Percentiles rank a stretch among this genome's conserved stretches.
Conservation (phyloP, 2,113 vertebrate species). For the Callospermophilus lateralis region DNA sequence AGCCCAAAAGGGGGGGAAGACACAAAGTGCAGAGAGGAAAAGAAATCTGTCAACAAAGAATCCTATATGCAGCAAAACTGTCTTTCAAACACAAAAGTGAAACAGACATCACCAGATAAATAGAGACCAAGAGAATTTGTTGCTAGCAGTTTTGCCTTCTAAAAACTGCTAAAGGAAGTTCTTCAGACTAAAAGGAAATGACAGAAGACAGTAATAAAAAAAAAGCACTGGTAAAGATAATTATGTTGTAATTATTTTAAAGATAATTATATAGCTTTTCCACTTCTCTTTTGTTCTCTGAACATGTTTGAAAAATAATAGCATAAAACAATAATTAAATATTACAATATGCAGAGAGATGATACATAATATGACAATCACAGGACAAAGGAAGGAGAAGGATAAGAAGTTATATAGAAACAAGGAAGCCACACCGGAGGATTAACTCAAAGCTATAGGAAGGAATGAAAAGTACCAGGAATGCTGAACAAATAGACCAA, state of each 20-base stretch:
- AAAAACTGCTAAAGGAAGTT: not conserved
- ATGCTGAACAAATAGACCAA: not conserved
- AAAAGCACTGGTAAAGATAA: not conserved
- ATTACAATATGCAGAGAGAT: not conserved
- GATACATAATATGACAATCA: not conserved
- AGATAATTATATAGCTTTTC: not conserved
- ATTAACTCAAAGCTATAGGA: not conserved
- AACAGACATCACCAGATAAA: not conserved
- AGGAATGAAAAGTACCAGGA: not conserved
- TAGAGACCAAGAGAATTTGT: not conserved
- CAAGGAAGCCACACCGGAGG: not conserved
- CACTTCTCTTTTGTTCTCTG: not conserved
- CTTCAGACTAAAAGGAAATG: not conserved
- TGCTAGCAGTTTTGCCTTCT: not conserved
- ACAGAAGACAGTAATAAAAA: not conserved
- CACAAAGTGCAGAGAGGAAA: not conserved
- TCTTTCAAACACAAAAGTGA: not conserved
- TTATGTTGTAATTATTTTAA: not conserved
- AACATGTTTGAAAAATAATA: slow-evolving; percentile 9
- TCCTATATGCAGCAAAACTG: not conserved
- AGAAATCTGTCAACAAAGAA: not conserved
- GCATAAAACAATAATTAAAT: not conserved
- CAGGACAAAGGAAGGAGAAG: not conserved
- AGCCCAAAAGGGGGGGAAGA: not conserved
- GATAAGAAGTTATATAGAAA: not conserved